These are phyloP conservation scores for Polypterus senegalus DNA, from an alignment of 2,113 vertebrate species.

Conservation along the genomic window DNA sequence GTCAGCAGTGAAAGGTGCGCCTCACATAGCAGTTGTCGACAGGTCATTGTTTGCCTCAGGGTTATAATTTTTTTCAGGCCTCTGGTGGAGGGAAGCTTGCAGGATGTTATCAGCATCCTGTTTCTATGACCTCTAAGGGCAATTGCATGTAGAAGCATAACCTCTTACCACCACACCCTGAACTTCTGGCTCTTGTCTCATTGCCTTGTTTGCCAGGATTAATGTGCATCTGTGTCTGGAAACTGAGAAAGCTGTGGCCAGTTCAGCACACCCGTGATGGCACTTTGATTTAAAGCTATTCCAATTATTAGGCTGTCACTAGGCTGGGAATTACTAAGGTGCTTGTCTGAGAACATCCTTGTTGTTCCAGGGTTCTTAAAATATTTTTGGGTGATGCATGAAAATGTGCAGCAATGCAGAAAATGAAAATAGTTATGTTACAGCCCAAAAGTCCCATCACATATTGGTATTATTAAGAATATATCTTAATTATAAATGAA, in stretches of 20 bases:
- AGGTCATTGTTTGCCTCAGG: slow-evolving; percentile 14
- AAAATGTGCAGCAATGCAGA: too few relatives aligned
- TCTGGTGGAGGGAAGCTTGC: slow-evolving; percentile 36
- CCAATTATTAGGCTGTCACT: slow-evolving; percentile 5
- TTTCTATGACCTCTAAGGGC: slow-evolving; percentile 44
- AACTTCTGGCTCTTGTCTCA: slow-evolving; percentile 44
- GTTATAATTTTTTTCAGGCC: slow-evolving; percentile 15
- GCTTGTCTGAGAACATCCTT: too few relatives aligned
- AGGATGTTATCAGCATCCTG: slow-evolving; percentile 59
- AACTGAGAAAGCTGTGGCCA: background rate
- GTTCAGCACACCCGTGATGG: too few relatives aligned
- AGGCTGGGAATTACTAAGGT: too few relatives aligned
- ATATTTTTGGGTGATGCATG: too few relatives aligned
- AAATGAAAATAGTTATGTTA: too few relatives aligned
- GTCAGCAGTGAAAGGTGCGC: background rate
- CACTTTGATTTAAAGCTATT: slow-evolving; percentile 8
- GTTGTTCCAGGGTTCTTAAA: too few relatives aligned
- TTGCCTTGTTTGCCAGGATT: slow-evolving; percentile 25
- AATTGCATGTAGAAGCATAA: slow-evolving; percentile 43
- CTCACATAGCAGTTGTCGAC: slow-evolving; percentile 22
- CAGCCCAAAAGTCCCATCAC: too few relatives aligned
- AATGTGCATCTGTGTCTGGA: slow-evolving; percentile 28
- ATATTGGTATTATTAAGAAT: too few relatives aligned
- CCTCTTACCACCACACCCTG: slow-evolving; percentile 34
- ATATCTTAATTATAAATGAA: too few relatives aligned